Conservation (phyloP, 2,113 vertebrate species). For the Forbesichthys agassizii region DNA sequence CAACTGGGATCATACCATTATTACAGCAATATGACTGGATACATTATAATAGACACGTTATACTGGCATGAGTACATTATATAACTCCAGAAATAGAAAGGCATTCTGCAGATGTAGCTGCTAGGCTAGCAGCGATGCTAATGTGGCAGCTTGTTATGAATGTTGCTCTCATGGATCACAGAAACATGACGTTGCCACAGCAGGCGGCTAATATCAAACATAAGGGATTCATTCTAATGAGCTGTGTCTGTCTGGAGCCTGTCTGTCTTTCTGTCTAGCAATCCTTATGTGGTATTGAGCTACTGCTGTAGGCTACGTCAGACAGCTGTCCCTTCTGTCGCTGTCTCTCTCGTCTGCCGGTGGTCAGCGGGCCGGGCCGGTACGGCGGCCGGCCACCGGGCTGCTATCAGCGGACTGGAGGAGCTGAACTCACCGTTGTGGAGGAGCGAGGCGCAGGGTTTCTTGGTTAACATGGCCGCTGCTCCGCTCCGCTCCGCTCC, state of each 20-base stretch:
- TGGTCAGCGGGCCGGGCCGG: background rate
- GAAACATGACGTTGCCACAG: no score
- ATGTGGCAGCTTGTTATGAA: background rate
- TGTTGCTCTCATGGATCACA: no score
- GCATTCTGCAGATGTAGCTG: background rate
- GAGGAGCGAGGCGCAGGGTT: conserved; percentile 84
- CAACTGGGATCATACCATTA: background rate
- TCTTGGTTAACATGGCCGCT: conserved; percentile 99
- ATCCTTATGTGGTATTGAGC: no score
- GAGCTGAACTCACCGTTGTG: conserved; percentile 83
- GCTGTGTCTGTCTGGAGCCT: no score
- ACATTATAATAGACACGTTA: background rate
- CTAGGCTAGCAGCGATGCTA: background rate
- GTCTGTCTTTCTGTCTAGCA: no score
- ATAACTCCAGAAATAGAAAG: no score
- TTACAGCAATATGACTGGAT: background rate
- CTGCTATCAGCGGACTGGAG: conserved; percentile 8
- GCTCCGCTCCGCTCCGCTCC: conserved; percentile 80
- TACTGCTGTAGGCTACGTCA: background rate
- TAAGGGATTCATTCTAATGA: no score
- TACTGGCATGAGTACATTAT: background rate
- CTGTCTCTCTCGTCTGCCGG: background rate
- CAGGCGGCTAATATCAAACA: no score
- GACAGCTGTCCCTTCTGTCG: background rate
- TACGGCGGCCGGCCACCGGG: conserved; percentile 21